These are phyloP conservation scores for Drymodes brunneopygia DNA, from an alignment of 2,113 vertebrate species.

Conservation along the genomic window DNA sequence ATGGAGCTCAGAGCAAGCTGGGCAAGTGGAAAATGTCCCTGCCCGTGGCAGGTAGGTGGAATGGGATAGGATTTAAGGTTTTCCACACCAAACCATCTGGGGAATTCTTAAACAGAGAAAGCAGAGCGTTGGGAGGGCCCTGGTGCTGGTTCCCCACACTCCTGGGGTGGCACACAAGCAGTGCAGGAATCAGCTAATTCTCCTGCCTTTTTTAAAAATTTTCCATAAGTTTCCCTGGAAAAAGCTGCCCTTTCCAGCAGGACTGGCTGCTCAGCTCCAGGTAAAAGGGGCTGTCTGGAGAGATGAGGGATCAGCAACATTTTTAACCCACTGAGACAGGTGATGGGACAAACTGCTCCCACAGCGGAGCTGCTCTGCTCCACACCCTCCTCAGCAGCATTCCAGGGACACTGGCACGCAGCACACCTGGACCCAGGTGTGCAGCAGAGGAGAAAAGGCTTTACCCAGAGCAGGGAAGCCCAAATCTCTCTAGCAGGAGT, in stretches of 20 bases:
- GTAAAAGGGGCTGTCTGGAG: neutral
- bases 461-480: neutral
- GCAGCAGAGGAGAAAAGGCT: neutral
- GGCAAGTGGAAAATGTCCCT: neutral
- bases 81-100: neutral
- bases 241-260: constrained; percentile 5
- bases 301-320: neutral
- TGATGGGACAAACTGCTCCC: neutral
- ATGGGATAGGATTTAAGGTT: neutral
- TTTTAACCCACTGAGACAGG: neutral
- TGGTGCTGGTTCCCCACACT: neutral
- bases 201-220: neutral
- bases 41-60: neutral
- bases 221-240: neutral
- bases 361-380: neutral
- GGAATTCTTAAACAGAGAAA: neutral
- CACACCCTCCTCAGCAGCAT: neutral
- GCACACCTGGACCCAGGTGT: neutral
- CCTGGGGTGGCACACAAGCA: neutral
- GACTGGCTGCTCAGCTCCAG: neutral
- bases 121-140: neutral
- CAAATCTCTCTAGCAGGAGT: neutral
- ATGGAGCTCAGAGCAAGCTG: neutral
- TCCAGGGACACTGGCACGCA: neutral
- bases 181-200: neutral